Evolutionary conservation across 2,113 vertebrate genomes (phyloP).

Genomic region (Apodemus sylvaticus): DNA sequence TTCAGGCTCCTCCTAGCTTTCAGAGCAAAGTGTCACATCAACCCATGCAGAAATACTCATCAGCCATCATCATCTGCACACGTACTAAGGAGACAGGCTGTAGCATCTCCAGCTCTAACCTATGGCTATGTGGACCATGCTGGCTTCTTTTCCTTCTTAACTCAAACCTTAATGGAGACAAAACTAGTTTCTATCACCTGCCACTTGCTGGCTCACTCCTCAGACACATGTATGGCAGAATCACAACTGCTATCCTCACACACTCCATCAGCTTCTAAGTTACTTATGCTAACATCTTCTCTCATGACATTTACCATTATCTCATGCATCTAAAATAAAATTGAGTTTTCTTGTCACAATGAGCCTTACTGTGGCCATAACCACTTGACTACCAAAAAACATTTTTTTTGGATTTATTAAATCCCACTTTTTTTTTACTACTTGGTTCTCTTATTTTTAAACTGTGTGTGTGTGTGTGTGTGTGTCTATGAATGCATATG

Average conservation of each 20-base stretch:
- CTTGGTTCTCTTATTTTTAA: neutral
- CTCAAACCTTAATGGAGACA: neutral
- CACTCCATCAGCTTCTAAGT: neutral
- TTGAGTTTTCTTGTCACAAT: neutral
- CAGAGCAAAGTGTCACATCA: neutral
- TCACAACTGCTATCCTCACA: neutral
- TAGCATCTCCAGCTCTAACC: neutral
- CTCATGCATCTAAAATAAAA: neutral
- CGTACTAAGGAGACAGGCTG: neutral
- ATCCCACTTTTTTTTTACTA: neutral
- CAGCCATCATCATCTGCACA: neutral
- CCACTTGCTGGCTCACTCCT: neutral
- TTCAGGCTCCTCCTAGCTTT: neutral
- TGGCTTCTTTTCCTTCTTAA: neutral
- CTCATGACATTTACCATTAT: neutral
- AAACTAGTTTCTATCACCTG: neutral
- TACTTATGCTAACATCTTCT: neutral
- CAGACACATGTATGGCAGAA: neutral
- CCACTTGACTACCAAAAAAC: neutral
- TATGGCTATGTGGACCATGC: neutral
- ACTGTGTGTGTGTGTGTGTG: neutral
- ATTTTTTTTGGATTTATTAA: neutral
- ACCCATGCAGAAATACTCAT: neutral
- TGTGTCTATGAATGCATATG: neutral
- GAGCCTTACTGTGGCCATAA: neutral